A percentile compares a stretch with the other conserved stretches of the same genome.
phyloP scores from a whole-genome alignment of 2,888 invertebrate species.

The Acanthosepion lycidas region DNA sequence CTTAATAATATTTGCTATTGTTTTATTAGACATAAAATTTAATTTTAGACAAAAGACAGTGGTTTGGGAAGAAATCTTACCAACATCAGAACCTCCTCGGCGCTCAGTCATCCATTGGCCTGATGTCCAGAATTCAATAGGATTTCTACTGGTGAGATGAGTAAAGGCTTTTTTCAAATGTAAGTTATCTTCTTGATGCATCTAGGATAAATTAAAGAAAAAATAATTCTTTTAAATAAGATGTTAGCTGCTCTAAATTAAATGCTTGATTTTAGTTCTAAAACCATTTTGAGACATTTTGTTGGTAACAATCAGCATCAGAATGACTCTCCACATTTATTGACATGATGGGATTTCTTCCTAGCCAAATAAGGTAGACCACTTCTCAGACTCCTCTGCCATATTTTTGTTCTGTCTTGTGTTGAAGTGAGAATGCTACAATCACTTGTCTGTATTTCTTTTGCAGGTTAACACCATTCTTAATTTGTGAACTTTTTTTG shows the following conservation, averaged over 20 bases:
- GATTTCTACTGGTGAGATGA: conserved; percentile 72
- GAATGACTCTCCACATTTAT: too few species aligned
- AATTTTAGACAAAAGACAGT: background rate
- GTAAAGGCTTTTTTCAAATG: background rate
- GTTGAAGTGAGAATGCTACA: too few species aligned
- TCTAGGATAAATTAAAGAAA: background rate
- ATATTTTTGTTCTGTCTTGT: too few species aligned
- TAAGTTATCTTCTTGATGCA: background rate
- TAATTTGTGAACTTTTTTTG: too few species aligned
- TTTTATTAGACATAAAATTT: background rate
- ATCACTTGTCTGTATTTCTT: too few species aligned
- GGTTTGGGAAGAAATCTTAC: conserved; percentile 56
- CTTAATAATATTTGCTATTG: too few species aligned
- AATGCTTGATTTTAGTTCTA: background rate
- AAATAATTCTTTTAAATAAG: background rate
- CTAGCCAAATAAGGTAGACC: too few species aligned
- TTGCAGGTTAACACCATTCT: too few species aligned
- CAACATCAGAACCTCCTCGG: conserved; percentile 79
- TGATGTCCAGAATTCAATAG: conserved; percentile 78
- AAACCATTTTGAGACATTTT: too few species aligned
- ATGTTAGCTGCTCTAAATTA: background rate
- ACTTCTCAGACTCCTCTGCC: too few species aligned
- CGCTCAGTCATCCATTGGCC: conserved; percentile 81
- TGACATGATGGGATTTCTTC: too few species aligned
- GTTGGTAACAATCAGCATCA: too few species aligned